Evolutionary conservation across 2,888 invertebrate genomes (phyloP), one percentile per base, ranked within the genome.

Genomic region (Microctonus brassicae): DNA sequence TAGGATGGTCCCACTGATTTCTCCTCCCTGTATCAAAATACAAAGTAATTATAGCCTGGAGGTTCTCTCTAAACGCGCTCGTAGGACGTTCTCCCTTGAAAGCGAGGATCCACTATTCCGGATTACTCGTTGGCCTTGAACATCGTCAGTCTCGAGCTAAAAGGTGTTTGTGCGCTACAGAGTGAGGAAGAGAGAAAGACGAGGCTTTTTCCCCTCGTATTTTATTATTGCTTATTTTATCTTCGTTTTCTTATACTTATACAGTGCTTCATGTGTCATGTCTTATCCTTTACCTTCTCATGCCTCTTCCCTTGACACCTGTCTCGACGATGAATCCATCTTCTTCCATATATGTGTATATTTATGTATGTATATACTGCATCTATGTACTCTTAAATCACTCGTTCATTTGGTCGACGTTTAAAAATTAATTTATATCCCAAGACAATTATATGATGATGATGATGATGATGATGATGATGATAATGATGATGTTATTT

Each of bases 41-140:
- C 79, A 77, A 76, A 78, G 78, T 80, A 83, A 83, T 83, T 82
- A 81, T 77, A 76, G 77, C 69, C 70, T 70, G 53, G n/a, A 70
- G 63, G 39, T 24, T n/a, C n/a, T 11, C 42, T 34, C 58, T 52
- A 47, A 55, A 34, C 64, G 58, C 58, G 39, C 61, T 33, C 60
- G 65, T 53, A 24, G 65, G 60, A 65, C 52, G 60, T 70, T 65
- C 70, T 70, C 65, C 65, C 42, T n/a, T 58, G 62, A 36, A 60
- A 66, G 68, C 61, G 77, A 73, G 76, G 78, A 79, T 79, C 78
- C 81, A 79, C 79, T 78, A 79, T 81, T 82, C 82, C 80, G 83
- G 80, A 84, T 83, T 83, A 83, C 84, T 81, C 79, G 85, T 83
- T 85, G 83, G 82, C 85, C 85, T 85, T 85, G 85, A 76, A 83